A percentile compares a stretch with the other conserved stretches of the same genome.
Evolutionary conservation across 2,888 invertebrate species (phyloP).

Genomic region (Drosophila engyochracea): DNA sequence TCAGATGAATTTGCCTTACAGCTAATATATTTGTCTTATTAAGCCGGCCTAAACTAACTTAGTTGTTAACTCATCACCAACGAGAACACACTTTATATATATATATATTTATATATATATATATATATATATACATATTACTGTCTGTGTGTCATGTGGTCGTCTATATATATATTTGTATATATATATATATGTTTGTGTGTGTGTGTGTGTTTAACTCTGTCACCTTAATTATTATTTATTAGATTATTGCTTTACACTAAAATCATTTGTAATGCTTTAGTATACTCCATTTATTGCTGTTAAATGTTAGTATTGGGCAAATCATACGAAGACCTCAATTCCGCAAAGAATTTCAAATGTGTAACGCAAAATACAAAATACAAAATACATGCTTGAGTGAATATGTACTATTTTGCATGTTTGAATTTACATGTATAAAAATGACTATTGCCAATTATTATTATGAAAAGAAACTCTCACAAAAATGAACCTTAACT

Average conservation of each 20-base stretch:
- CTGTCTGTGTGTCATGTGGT: slow-evolving; percentile 6
- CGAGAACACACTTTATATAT: slow-evolving; percentile 38
- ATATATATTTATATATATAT: slow-evolving; percentile 29
- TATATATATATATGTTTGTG: slow-evolving; percentile 22
- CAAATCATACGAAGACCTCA: slow-evolving; percentile 26
- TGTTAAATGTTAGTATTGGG: slow-evolving; percentile 1
- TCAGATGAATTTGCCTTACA: slow-evolving; percentile 31
- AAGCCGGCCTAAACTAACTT: slow-evolving; percentile 40
- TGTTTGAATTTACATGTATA: background rate
- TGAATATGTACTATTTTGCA: background rate
- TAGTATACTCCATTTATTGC: slow-evolving; percentile 16
- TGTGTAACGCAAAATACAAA: background rate
- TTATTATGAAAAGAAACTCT: background rate
- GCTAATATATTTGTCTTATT: slow-evolving; percentile 32
- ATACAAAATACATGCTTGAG: background rate
- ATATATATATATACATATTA: slow-evolving; percentile 20
- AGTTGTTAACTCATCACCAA: slow-evolving; percentile 50
- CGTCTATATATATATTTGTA: slow-evolving; percentile 16
- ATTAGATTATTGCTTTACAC: slow-evolving; percentile 73
- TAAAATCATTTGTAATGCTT: slow-evolving; percentile 10
- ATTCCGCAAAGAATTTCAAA: slow-evolving; percentile 1
- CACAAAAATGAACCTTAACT: background rate
- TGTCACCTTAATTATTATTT: slow-evolving; percentile 48
- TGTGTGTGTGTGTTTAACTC: slow-evolving; percentile 14
- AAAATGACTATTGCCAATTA: background rate